Evolutionary conservation across 2,888 invertebrate species (phyloP), one percentile per base, ranked within the genome.

Genomic region (Hypena proboscidalis): DNA sequence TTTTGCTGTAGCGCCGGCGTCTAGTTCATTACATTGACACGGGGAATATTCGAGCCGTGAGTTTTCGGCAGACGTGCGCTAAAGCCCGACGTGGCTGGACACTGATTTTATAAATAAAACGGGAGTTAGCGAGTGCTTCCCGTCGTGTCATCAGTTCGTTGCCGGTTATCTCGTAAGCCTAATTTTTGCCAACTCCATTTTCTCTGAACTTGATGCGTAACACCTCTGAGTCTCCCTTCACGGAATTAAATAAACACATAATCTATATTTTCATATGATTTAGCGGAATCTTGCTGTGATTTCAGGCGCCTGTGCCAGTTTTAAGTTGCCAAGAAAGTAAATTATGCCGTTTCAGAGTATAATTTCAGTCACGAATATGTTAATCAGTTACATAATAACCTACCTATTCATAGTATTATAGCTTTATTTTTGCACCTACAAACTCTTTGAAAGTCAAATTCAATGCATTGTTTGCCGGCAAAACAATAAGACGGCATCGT

Each of bases 81-180:
- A 70, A 66, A 62, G 67, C 60, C 46, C 64, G 74, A 46, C 58
- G 73, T 74, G 77, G 69, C 80, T 86, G 85, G 82, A 85, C 82
- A 85, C 81, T 83, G 83, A 74, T 77, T 80, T 84, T 90, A 90
- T 85, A 89, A 90, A 90, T 90, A 90, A 74, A 82, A 72, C 78
- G 63, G 70, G 69, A 67, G 72, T 64, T 62, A 65, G 68, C 52
- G 58, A 70, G 73, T 65, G 72, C 74, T 78, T 80, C 76, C 79
- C 79, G 80, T 72, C 76, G 80, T 85, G 82, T 84, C 85, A 85
- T 83, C 75, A 61, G 58, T 47, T 50, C 57, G 65, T 38, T 47
- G 54, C 31, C 48, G 37, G 54, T 58, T 58, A 67, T 60, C 59
- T 64, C 43, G 38, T 44, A 51, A 49, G 38, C 26, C 27, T 48